Base-by-base conservation (phyloP, 2,113 vertebrate genomes). In the Sula dactylatra region DNA sequence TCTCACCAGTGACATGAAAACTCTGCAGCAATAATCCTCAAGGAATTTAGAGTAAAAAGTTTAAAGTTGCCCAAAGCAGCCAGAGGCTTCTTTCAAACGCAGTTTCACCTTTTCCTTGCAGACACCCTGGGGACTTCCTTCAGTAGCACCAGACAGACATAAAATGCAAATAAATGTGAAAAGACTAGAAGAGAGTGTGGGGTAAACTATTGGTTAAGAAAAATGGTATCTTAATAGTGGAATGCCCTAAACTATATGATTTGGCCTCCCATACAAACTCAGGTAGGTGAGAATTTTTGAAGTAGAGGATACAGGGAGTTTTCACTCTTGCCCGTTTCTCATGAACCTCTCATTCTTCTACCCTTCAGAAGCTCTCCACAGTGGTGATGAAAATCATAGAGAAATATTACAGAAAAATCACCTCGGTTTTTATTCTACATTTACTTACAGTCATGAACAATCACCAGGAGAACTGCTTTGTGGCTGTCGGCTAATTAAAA, bases 71-170 rank as follows among this genome's bases (percentile, higher is more conserved):
- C 61, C 50, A 70, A 65, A 90, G 82, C 27, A 86, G 82, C 65
- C n/a, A 87, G 85, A 73, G 13, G n/a, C 6, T 88, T 22, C 40
- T 83, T 86, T 86, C 55, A 92, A 91, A 73, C 26, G 25, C 21
- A 47, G 50, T 66, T 83, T 93, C 80, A 92, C 89, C 88, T 92
- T 88, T 90, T 92, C 64, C n/a, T 94, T 45, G 38, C 73, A 93
- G 92, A 86, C 49, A 84, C 86, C 54, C 83, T 50, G 27, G 64
- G n/a, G 83, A 88, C 21, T 81, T 86, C 19, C 11, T 90, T 92
- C 49, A 67, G 59, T 55, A 84, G 45, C 82, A 87, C 32, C 36
- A 90, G 67, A 69, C 58, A 90, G 78, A 82, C 0, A 9, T 55
- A 76, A 86, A 96, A 89, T 36, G 61, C n/a, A 92, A 93, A 95